Evolutionary conservation across 2,113 vertebrate genomes (phyloP), one percentile per base, ranked within the genome.

Genomic region (Mormyrus iriodes): DNA sequence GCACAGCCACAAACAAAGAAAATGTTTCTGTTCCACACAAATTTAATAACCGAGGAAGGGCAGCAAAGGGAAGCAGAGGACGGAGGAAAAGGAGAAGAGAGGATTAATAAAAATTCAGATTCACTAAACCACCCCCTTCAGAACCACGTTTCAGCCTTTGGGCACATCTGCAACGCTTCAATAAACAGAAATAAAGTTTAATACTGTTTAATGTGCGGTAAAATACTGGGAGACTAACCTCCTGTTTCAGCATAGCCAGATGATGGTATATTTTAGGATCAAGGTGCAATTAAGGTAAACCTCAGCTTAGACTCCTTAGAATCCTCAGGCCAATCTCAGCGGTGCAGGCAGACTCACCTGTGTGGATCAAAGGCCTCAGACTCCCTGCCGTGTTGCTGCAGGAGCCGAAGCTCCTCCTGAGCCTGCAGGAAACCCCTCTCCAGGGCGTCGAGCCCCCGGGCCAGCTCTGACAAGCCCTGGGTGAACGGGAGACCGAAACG

Each of bases 341-440:
- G 27, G 9, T 12, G 24, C 39, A 44, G 53, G 6, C 21, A 48
- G 0, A 10, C 89, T 92, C 58, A 99, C 98, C 98, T 95, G 55
- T 96, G 82, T 0, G 95, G 95, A 91, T 98, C 97, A 9, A 97
- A 97, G 0, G 82, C 90, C 69, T 85, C 92, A 0, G 15, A 13
- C 5, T 88, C 90, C 0, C 10, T 46, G 0, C 91, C 91, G 6
- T 44, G 86, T 84, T 93, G 95, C 90, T 94, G 95, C 51, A 92
- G 65, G 17, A 61, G 89, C 31, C 90, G 95, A 55, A 93, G 91
- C 46, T 96, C 91, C 49, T 95, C 95, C 61, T 94, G 94, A 0
- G 95, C 95, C 46, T 90, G 92, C 85, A 99, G 93, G 90, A 97
- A 99, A 0, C 94, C 94, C 39, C 88, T 95, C 88, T 99, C 98